Base-by-base conservation (phyloP, 2,113 vertebrate genomes). In the Columba janthina region DNA sequence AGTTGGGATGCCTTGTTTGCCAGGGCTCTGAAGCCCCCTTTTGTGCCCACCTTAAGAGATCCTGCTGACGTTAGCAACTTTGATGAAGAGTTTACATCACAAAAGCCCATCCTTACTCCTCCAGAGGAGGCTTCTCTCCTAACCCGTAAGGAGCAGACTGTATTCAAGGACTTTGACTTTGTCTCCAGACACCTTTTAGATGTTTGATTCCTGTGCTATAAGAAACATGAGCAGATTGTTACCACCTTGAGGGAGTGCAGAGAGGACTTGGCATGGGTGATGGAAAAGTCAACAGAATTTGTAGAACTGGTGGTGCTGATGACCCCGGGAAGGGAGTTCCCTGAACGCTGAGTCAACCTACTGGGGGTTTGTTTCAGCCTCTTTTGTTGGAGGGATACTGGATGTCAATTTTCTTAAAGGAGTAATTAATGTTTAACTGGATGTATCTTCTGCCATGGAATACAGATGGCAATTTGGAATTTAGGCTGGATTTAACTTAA, bases 121-220 rank as follows among this genome's bases (percentile, higher is more conserved):
- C 98, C 98, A 0, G 96, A 97, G 56, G 97, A 98, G 24, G 97
- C 94, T 67, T 94, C 95, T 70, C 21, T 93, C 42, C 98, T 99
- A 65, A 98, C 98, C 0, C 72, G 92, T 5, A 96, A 97, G 85
- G 98, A 99, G 46, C 99, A 99, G 96, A 95, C 97, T 6, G 94
- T 97, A 74, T 99, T 99, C 85, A 97, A 94, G 12, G 98, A 98
- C 97, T 99, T 99, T n/a, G 99, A 99, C 96, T 99, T 99, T 12
- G 96, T 98, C 95, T 98, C 99, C 9, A 97, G 98, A 12, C 81
- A 97, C 69, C 97, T 98, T 83, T 73, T 97, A 51, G 90, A 74
- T 44, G 81, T 75, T 84, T 98, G 96, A 98, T 72, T 74, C 21
- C 20, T 28, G 20, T 34, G 29, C 53, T 69, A 0, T 24, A 34